phyloP scores from a whole-genome alignment of 1,140 invertebrate species.

The Paraescarpia echinospica region DNA sequence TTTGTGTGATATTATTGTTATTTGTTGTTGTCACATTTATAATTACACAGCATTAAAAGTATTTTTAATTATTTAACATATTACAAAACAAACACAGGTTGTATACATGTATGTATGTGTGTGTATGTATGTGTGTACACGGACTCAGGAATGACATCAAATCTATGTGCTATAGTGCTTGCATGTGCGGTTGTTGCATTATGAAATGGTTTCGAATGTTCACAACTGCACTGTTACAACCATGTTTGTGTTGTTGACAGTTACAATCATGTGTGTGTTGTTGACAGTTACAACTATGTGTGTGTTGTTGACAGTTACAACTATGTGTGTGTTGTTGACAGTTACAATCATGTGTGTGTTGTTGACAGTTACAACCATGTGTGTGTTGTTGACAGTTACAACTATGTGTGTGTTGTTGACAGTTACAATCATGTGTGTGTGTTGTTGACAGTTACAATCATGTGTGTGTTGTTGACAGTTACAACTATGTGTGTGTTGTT shows the following conservation, averaged over 20 bases:
- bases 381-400: constrained; percentile 56
- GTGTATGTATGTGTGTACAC: too few relatives aligned
- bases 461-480: constrained; percentile 63
- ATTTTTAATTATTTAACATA: not conserved
- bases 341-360: not conserved
- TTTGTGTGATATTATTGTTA: not conserved
- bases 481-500: too few relatives aligned
- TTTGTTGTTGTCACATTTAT: not conserved
- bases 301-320: constrained; percentile 70
- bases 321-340: too few relatives aligned
- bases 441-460: not conserved
- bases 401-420: not conserved
- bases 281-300: not conserved
- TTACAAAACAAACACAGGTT: not conserved
- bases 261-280: constrained; percentile 87
- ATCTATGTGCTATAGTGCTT: too few relatives aligned
- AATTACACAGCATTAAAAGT: not conserved
- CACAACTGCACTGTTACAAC: not conserved
- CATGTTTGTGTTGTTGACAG: constrained; percentile 59
- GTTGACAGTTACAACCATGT: constrained; percentile 85
- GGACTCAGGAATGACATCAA: too few relatives aligned
- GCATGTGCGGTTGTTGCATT: too few relatives aligned
- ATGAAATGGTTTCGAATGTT: not conserved
- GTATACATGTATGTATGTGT: not conserved
- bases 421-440: constrained; percentile 95